Evolutionary conservation across 2,797 vertebrate genomes (phyloP), one percentile per base, ranked within the genome.

Genomic region (Coccyzus lansbergi): DNA sequence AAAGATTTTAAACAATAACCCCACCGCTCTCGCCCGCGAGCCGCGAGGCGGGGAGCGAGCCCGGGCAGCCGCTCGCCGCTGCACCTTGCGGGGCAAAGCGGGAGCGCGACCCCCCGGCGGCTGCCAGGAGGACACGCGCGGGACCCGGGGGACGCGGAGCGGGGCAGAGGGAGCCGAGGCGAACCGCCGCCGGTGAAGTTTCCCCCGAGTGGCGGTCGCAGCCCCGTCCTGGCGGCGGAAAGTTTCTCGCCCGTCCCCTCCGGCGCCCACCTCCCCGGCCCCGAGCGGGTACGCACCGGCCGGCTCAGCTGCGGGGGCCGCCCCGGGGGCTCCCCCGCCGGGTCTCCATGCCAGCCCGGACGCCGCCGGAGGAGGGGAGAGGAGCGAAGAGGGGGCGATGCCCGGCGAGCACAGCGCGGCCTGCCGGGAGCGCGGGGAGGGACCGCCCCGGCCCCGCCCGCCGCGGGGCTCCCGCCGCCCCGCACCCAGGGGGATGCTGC

Each of bases 341-440:
- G 36, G 15, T 90, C 67, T 94, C 94, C 96, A 96, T 94, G 60
- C 72, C 59, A 53, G 44, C 63, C 9, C 7, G 17, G 25, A 62
- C 48, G 3, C 6, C 34, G 42, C 42, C 29, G 76, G 75, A 53
- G 60, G 20, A 33, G n/a, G 55, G 31, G 16, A 53, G 17, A 19
- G n/a, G n/a, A n/a, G n/a, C n/a, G 40, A 15, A 18, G 9, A 26
- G 10, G 52, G 38, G 24, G 20, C 67, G 33, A 74, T 83, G 59
- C 93, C 90, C 70, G 51, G 64, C 83, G 75, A 92, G 93, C 96
- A 48, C 94, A 94, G 96, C 96, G 88, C 96, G 95, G 96, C 93
- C 97, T 95, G 95, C 89, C 77, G 93, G 94, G 95, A 92, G 90
- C 79, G 90, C 94, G 56, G 82, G 88, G 64, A 78, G 75, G n/a